A percentile compares a stretch with the other conserved stretches of the same genome.
Conservation (phyloP, 2,113 vertebrate species). For the Rallus limicola region DNA sequence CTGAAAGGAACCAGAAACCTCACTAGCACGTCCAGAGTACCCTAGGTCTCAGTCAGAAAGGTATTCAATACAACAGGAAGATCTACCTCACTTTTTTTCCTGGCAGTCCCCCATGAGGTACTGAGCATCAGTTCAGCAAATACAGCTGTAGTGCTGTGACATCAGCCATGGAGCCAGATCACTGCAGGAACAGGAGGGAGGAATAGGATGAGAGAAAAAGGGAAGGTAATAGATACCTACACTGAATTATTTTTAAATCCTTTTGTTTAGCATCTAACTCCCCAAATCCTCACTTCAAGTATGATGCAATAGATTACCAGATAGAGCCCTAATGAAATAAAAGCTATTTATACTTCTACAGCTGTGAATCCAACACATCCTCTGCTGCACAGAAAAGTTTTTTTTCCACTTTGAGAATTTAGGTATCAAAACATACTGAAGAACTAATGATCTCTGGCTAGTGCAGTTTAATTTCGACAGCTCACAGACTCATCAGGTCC, state of each 20-base stretch:
- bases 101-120: background rate
- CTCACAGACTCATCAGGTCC: background rate
- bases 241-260: background rate
- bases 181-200: background rate
- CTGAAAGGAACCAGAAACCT: background rate
- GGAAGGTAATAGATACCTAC: background rate
- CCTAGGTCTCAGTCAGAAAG: background rate
- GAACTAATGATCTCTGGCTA: background rate
- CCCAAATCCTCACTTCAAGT: background rate
- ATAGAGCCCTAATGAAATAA: background rate
- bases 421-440: background rate
- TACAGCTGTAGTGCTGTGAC: conserved; percentile 6
- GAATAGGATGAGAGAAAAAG: background rate
- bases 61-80: background rate
- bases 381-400: background rate
- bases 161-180: background rate
- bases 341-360: background rate
- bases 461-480: background rate
- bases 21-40: background rate
- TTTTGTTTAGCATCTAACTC: background rate
- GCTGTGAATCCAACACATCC: background rate
- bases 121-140: conserved; percentile 35
- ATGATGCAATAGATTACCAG: background rate
- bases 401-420: background rate
- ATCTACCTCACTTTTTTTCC: conserved; percentile 17